phyloP scores from a whole-genome alignment of 2,888 invertebrate genomes.

The Ochropleura plecta region DNA sequence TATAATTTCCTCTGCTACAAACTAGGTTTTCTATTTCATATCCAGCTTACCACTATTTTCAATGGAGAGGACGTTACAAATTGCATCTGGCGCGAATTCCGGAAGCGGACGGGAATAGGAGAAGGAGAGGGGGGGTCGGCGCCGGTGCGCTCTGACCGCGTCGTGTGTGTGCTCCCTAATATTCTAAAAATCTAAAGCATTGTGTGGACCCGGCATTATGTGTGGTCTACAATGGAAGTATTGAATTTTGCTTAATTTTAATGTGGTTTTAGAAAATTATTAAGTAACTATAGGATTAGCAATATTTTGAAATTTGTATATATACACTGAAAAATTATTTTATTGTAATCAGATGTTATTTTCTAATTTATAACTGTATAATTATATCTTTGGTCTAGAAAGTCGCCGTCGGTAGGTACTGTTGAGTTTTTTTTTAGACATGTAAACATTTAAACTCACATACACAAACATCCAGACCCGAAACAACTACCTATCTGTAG shows the following conservation, averaged over 20 bases:
- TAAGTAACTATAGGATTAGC: not conserved
- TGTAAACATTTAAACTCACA: no score
- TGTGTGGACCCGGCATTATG: constrained; percentile 26
- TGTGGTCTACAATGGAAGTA: not conserved
- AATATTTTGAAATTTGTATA: not conserved
- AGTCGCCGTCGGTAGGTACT: no score
- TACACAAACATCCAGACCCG: no score
- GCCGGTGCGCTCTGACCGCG: constrained; percentile 64
- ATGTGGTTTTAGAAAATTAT: constrained; percentile 6
- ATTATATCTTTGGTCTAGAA: not conserved
- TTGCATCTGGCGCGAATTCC: constrained; percentile 71
- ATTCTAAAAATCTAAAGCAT: constrained; percentile 51
- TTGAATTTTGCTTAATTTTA: constrained; percentile 26
- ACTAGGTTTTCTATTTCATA: constrained; percentile 60
- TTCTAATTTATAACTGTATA: not conserved
- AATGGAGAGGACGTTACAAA: constrained; percentile 65
- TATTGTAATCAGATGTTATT: not conserved
- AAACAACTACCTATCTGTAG: no score
- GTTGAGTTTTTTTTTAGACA: no score
- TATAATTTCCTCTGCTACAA: constrained; percentile 52
- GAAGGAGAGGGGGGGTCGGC: constrained; percentile 64
- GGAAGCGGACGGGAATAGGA: constrained; percentile 66
- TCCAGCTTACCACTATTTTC: constrained; percentile 54
- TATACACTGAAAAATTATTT: not conserved
- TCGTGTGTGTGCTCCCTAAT: constrained; percentile 61